Conservation (phyloP, 2,113 vertebrate genomes). For the Cyrtonyx montezumae region DNA sequence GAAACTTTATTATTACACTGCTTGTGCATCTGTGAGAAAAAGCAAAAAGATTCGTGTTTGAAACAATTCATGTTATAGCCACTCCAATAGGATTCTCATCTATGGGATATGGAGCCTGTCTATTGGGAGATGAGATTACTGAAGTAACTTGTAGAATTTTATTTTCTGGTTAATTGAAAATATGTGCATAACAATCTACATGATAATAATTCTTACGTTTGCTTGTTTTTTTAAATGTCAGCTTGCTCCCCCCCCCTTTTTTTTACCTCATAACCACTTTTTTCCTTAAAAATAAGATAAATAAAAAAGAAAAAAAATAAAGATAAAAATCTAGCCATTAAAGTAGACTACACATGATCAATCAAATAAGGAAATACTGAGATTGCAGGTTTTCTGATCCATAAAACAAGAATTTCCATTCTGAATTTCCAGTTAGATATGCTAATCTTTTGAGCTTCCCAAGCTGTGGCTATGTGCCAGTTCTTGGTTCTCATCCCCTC, state of each 20-base stretch:
- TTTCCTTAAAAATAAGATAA: background rate
- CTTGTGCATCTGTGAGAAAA: background rate
- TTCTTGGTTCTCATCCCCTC: background rate
- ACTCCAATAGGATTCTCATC: background rate
- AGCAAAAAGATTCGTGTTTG: background rate
- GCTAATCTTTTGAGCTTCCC: background rate
- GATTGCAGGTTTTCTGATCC: background rate
- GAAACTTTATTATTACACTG: background rate
- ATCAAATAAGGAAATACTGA: background rate
- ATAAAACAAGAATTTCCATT: background rate
- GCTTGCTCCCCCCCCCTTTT: too few species aligned
- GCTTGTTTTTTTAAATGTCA: background rate
- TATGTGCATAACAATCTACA: background rate
- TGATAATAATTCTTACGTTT: background rate
- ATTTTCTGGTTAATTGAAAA: background rate
- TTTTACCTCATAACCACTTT: fast-evolving
- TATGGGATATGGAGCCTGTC: background rate
- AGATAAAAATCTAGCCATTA: background rate
- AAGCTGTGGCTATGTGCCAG: fast-evolving
- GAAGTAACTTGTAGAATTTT: background rate
- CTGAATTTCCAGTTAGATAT: background rate
- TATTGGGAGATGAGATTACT: background rate
- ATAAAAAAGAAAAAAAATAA: background rate
- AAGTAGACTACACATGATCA: background rate
- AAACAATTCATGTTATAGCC: background rate